phyloP scores from a whole-genome alignment of 2,113 vertebrate species.

The Mobula birostris region DNA sequence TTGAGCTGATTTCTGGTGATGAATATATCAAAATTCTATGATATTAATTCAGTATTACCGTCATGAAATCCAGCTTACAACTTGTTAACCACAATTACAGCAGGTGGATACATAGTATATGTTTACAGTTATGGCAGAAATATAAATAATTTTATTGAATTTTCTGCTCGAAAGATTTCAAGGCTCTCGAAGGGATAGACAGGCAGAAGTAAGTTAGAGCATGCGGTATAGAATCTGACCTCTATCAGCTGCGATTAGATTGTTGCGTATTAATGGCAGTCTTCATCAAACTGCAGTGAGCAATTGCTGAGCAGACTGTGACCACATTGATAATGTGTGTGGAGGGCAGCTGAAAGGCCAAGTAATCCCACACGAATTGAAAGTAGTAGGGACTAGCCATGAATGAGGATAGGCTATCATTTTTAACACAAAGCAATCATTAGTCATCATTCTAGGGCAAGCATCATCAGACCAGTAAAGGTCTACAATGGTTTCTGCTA shows the following conservation, averaged over 20 bases:
- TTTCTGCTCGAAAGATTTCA: neutral
- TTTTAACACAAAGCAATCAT: conserved; percentile 12
- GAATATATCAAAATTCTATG: neutral
- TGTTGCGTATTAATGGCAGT: neutral
- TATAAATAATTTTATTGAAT: neutral
- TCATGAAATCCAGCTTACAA: neutral
- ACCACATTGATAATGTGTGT: neutral
- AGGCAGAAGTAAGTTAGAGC: neutral
- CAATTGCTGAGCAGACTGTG: neutral
- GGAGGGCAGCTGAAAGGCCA: neutral
- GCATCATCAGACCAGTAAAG: neutral
- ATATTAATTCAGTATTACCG: neutral
- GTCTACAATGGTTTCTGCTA: neutral
- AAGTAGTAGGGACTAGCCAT: neutral
- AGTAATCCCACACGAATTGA: neutral
- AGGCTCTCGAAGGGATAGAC: neutral
- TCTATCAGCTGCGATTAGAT: neutral
- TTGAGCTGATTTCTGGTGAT: neutral
- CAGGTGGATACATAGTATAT: neutral
- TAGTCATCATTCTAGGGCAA: neutral
- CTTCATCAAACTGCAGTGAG: neutral
- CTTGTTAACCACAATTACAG: neutral
- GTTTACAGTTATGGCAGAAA: neutral
- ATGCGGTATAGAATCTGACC: neutral
- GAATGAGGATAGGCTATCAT: neutral